Evolutionary conservation across 2,888 invertebrate genomes (phyloP).

Genomic region (Agrochola lota): DNA sequence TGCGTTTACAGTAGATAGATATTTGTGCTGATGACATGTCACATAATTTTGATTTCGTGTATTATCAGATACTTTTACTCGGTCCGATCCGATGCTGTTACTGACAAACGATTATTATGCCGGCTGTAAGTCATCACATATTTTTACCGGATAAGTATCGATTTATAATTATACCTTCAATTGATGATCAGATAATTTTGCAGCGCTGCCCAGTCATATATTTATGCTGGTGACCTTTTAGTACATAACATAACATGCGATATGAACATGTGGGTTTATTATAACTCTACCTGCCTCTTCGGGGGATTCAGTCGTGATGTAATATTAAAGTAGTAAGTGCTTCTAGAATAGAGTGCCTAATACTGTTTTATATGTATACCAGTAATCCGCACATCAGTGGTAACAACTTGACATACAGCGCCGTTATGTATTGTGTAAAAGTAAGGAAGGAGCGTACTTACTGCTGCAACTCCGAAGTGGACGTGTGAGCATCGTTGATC

Average conservation of each 20-base stretch:
- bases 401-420: not conserved
- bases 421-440: not conserved
- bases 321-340: not conserved
- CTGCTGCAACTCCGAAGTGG: constrained; percentile 88
- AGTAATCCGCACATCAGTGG: not conserved
- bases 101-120: no score
- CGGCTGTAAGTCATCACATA: no score
- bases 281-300: not conserved
- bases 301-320: not conserved
- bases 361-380: not conserved
- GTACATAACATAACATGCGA: not conserved
- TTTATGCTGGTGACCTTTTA: no score
- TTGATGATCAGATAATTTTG: no score
- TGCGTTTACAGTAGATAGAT: no score
- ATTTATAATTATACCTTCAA: no score
- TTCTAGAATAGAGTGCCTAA: not conserved
- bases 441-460: constrained; percentile 68
- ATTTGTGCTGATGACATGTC: no score
- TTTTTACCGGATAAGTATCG: no score
- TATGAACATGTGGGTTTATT: not conserved
- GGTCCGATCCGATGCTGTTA: no score
- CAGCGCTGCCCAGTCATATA: no score
- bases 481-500: constrained; percentile 91
- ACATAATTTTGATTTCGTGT: no score
- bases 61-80: no score